A percentile compares a stretch with the other conserved stretches of the same genome.
Conservation (phyloP, 2,113 vertebrate species). For the Cyprinodon brontotheroides region DNA sequence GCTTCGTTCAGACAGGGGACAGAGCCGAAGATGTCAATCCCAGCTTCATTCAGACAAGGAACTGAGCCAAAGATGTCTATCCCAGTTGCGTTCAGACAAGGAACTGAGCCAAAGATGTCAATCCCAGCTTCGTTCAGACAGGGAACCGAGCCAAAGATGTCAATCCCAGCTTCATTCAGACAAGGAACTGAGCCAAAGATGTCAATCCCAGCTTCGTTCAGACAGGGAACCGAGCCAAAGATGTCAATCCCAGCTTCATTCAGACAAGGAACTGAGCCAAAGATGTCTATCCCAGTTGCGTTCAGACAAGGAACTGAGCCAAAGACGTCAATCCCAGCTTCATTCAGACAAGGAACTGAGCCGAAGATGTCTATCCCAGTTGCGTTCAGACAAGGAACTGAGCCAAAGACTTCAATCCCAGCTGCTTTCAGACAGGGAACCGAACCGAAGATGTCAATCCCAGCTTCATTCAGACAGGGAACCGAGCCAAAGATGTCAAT, state of each 20-base stretch:
- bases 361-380: too few relatives aligned
- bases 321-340: fast-evolving
- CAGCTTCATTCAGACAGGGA: slow-evolving; percentile 45
- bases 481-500: slow-evolving; percentile 7
- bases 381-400: too few relatives aligned
- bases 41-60: slow-evolving; percentile 28
- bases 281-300: background rate
- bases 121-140: slow-evolving; percentile 20
- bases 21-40: background rate
- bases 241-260: background rate
- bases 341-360: slow-evolving; percentile 24
- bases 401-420: too few relatives aligned
- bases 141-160: slow-evolving; percentile 1
- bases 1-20: slow-evolving; percentile 35
- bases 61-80: background rate
- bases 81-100: slow-evolving; percentile 28
- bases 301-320: slow-evolving; percentile 28
- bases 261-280: slow-evolving; percentile 15
- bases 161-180: background rate
- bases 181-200: slow-evolving; percentile 13
- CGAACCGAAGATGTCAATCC: background rate
- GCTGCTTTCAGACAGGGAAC: slow-evolving; percentile 37
- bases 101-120: background rate
- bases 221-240: slow-evolving; percentile 14
- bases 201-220: background rate